Percentiles rank a stretch among this genome's conserved stretches.
Evolutionary conservation across 2,888 invertebrate genomes (phyloP).

Genomic region (Lacanobia wlatinum): DNA sequence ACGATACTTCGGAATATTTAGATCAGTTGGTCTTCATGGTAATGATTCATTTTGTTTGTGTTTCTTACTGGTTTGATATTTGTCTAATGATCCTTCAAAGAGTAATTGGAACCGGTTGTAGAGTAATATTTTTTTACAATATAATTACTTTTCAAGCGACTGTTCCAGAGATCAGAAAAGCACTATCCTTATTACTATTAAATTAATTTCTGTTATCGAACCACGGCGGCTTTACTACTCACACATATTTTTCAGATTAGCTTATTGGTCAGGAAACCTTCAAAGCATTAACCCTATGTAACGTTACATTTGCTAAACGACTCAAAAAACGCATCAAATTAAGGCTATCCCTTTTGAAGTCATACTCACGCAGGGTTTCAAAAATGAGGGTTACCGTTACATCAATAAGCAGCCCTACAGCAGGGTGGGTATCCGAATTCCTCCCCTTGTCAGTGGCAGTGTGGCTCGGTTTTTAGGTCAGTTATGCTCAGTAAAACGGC

Average conservation of each 20-base stretch:
- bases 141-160: too few species aligned
- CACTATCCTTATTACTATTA: too few species aligned
- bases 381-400: conserved; percentile 23
- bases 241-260: not conserved
- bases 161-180: too few species aligned
- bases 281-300: conserved; percentile 23
- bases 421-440: conserved; percentile 48
- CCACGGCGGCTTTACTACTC: not conserved
- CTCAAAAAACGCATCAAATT: conserved; percentile 32
- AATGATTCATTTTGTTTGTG: not conserved
- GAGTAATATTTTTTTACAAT: too few species aligned
- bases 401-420: conserved; percentile 22
- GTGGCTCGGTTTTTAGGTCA: conserved; percentile 77
- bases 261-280: not conserved
- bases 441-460: conserved; percentile 56
- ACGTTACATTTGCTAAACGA: conserved; percentile 3
- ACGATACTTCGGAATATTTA: conserved; percentile 17
- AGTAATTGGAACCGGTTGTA: too few species aligned
- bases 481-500: conserved; percentile 66
- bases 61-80: not conserved
- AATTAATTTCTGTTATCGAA: too few species aligned
- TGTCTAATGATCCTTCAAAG: not conserved
- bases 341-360: conserved; percentile 29
- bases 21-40: not conserved
- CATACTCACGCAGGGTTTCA: conserved; percentile 7